These are phyloP conservation scores for Dascyllus trimaculatus DNA, from an alignment of 2,113 vertebrate genomes.

Conservation along the genomic window DNA sequence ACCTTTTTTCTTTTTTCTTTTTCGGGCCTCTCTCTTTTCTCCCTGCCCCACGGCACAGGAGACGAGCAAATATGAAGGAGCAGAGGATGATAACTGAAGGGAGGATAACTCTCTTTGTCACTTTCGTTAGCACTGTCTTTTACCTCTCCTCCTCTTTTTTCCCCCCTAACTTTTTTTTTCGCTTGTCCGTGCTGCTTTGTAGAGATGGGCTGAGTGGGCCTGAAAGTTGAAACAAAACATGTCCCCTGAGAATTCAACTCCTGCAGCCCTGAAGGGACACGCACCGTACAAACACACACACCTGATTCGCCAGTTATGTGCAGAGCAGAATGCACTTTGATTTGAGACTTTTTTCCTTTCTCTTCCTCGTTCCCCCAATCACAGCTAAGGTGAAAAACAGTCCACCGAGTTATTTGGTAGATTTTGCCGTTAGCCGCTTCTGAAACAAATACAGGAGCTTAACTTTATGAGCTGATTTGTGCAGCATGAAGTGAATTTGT, in stretches of 20 bases:
- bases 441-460: slow-evolving; percentile 43
- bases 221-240: slow-evolving; percentile 77
- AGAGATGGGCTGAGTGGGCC: slow-evolving; percentile 58
- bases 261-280: slow-evolving; percentile 43
- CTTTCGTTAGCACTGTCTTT: slow-evolving; percentile 64
- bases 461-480: slow-evolving; percentile 45
- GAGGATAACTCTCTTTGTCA: slow-evolving; percentile 66
- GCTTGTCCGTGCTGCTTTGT: slow-evolving; percentile 42
- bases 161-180: slow-evolving; percentile 21
- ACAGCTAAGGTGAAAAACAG: slow-evolving; percentile 74
- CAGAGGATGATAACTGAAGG: slow-evolving; percentile 69
- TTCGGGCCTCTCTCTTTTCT: slow-evolving; percentile 51
- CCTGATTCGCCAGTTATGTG: slow-evolving; percentile 63
- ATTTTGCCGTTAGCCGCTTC: slow-evolving; percentile 56
- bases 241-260: slow-evolving; percentile 58
- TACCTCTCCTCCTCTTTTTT: slow-evolving; percentile 27
- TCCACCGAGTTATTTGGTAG: slow-evolving; percentile 55
- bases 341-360: slow-evolving; percentile 63
- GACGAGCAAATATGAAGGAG: slow-evolving; percentile 64
- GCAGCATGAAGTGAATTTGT: slow-evolving; percentile 32
- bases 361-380: slow-evolving; percentile 45
- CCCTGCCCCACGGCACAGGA: slow-evolving; percentile 61
- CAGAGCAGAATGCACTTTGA: slow-evolving; percentile 57
- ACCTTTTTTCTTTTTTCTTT: slow-evolving; percentile 57
- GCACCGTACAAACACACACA: slow-evolving; percentile 31